phyloP scores from a whole-genome alignment of 2,888 invertebrate genomes.

The Malthinus flaveolus region DNA sequence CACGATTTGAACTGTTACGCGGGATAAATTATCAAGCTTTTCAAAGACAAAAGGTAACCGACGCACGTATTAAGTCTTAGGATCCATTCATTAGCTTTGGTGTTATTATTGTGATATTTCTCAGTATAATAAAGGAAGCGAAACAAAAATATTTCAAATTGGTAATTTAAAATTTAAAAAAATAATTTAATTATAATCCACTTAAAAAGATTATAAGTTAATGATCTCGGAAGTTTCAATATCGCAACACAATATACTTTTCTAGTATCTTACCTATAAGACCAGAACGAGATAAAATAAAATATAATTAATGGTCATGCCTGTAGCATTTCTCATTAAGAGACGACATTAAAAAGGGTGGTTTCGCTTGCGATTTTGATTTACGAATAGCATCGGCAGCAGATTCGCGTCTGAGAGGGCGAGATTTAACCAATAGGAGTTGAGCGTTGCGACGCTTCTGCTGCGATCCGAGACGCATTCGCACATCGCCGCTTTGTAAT shows the following conservation, averaged over 20 bases:
- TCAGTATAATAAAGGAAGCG: no score
- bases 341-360: constrained; percentile 32
- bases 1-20: no score
- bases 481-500: constrained; percentile 35
- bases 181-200: no score
- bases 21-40: no score
- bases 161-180: no score
- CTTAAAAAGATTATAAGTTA: no score
- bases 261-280: constrained; percentile 6
- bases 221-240: no score
- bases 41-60: no score
- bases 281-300: constrained; percentile 25
- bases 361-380: constrained; percentile 51
- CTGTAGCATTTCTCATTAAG: constrained; percentile 31
- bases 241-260: neutral
- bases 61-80: no score
- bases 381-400: constrained; percentile 57
- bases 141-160: no score
- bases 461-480: constrained; percentile 28
- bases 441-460: constrained; percentile 42
- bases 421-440: constrained; percentile 48
- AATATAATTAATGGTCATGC: constrained; percentile 30
- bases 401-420: constrained; percentile 51
- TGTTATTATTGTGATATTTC: no score
- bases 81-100: no score